Base-by-base conservation (phyloP, 35 echinoderm and acorn worm species). In the Heliocidaris erythrogramma region DNA sequence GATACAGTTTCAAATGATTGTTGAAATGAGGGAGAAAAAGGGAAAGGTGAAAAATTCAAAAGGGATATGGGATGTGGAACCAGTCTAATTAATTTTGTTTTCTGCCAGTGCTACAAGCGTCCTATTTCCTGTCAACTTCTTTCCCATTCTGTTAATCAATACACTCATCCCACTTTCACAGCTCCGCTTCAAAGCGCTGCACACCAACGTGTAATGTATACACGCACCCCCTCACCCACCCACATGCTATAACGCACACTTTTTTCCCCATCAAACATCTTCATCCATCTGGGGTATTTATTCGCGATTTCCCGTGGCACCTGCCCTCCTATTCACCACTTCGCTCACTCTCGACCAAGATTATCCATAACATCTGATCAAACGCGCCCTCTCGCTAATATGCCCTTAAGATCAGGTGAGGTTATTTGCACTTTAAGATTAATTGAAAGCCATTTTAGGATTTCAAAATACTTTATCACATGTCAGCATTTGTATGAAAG, bases 251-350 rank as follows among this genome's bases (percentile, higher is more conserved):
- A n/a, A 78, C 27, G 65, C 65, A 27, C 65, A 21, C 18, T 27
- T 27, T 27, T n/a, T 42, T 42, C 35, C 27, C 65, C 18, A 78
- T 8, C 65, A 21, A n/a, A 5, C 65, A 27, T 78, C 65, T 7
- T 17, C 8, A 78, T 78, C 65, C 65, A 78, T 78, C 65, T 78
- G 27, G 65, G 65, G 65, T 78, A 78, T 78, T 78, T 78, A n/a
- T 78, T 78, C 65, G 65, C 65, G 65, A 78, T 78, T n/a, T 78
- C 17, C 65, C 21, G 7, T 78, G 6, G 14, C 65, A 78, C 65
- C 65, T 78, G 65, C 65, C 65, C 65, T 78, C 65, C 65, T n/a
- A 78, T 78, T 78, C 65, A 78, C 21, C 65, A 78, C 65, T 78
- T 24, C 18, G 65, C 65, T n/a, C 18, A 24, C 65, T 78, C 65